Evolutionary conservation across 1,140 invertebrate genomes (phyloP), one percentile per base, ranked within the genome.

Genomic region (Aphelinus certus): DNA sequence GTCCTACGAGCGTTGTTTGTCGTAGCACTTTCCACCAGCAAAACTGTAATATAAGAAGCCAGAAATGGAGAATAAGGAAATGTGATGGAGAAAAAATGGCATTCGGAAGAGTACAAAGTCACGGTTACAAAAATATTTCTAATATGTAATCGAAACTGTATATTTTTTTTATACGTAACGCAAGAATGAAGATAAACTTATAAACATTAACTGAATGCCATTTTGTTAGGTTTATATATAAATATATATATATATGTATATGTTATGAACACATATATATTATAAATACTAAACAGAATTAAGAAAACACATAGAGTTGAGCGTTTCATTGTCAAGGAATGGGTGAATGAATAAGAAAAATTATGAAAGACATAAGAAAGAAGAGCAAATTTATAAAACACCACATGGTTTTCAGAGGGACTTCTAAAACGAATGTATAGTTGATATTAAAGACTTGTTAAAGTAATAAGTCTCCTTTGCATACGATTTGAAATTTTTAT

Each of bases 61-160:
- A 53, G 48, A 68, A 68, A 63, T 26, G 64, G 26, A 65, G 42
- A 66, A 46, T 56, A 61, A 70, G 62, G 7, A 58, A 71, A 64
- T 70, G 56, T 66, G 51, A 65, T 46, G 7, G 58, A 48, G 45
- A 63, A 26, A 85, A 88, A 88, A 87, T 88, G 87, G 87, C 87
- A 88, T 88, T 88, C 86, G 86, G 87, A 86, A 81, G 48, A 88
- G 86, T 88, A 88, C 86, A 88, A 88, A 87, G 78, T 82, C 80
- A 84, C 81, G 81, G 82, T 85, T 83, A 84, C 78, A 81, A 79
- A 82, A 58, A 83, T 82, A 80, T 85, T 86, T 86, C 80, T 81
- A 84, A 83, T 83, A 80, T 82, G 83, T 87, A 88, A 82, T 87
- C 83, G 82, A 87, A 87, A 88, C 88, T 88, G 84, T 88, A 87